Evolutionary conservation across 2,888 invertebrate genomes (phyloP).

Genomic region (Sicus ferrugineus): DNA sequence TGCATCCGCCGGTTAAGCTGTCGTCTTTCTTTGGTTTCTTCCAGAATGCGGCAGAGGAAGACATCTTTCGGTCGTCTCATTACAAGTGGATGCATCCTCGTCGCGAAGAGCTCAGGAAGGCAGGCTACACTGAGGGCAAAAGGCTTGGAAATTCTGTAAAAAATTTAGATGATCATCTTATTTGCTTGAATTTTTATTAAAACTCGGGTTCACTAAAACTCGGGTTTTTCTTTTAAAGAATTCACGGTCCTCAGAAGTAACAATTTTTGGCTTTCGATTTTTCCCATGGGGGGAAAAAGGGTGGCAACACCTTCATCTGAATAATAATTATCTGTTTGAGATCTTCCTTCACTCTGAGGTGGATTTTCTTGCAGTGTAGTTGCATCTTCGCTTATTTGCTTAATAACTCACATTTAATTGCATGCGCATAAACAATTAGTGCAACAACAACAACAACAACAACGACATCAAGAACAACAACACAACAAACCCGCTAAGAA

Average conservation of each 20-base stretch:
- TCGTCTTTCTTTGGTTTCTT: slow-evolving; percentile 22
- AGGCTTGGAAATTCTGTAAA: too few species aligned
- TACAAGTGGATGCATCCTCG: slow-evolving; percentile 25
- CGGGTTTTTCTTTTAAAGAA: neutral
- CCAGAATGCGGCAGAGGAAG: slow-evolving; percentile 25
- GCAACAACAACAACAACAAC: slow-evolving; percentile 2
- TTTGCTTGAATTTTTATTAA: too few species aligned
- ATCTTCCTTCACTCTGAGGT: too few species aligned
- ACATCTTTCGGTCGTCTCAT: neutral
- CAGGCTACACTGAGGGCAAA: neutral
- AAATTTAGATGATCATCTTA: too few species aligned
- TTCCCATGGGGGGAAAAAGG: too few species aligned
- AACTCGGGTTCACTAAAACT: too few species aligned
- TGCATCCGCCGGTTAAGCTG: slow-evolving; percentile 18
- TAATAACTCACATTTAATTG: slow-evolving; percentile 35
- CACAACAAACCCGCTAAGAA: neutral
- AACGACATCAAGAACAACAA: slow-evolving; percentile 43
- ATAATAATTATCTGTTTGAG: neutral
- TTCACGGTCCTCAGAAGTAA: too few species aligned
- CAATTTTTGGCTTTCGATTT: too few species aligned
- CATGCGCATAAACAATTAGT: slow-evolving; percentile 30
- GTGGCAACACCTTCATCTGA: too few species aligned
- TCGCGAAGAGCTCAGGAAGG: neutral
- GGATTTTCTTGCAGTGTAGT: slow-evolving; percentile 29
- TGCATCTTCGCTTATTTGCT: slow-evolving; percentile 19